Conservation (phyloP, 2,797 vertebrate genomes). For the Thaleichthys pacificus region DNA sequence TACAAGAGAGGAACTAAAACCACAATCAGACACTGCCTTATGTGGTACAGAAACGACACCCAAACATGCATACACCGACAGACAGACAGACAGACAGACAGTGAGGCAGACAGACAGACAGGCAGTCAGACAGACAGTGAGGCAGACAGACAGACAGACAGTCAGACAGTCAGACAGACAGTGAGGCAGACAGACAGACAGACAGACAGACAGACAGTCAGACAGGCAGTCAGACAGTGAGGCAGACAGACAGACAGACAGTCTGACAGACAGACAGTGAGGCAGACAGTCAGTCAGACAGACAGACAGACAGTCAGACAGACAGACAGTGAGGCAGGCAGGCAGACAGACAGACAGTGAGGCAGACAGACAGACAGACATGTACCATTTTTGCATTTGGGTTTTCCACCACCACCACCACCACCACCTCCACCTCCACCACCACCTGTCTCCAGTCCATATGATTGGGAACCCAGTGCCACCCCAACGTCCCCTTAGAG, state of each 20-base stretch:
- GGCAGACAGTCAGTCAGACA: background rate
- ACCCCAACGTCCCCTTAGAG: constrained; percentile 12
- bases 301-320: constrained; percentile 1
- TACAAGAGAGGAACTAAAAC: background rate
- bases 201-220: too few relatives aligned
- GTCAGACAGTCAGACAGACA: too few relatives aligned
- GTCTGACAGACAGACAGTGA: too few relatives aligned
- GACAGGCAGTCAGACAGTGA: too few relatives aligned
- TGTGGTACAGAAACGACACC: background rate
- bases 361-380: too few relatives aligned
- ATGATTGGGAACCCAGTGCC: background rate
- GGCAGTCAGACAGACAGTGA: too few relatives aligned
- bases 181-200: too few relatives aligned
- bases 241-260: background rate
- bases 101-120: too few relatives aligned
- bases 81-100: background rate
- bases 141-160: too few relatives aligned
- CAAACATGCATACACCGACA: background rate
- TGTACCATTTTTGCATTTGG: constrained; percentile 25
- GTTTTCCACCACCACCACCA: constrained; percentile 15
- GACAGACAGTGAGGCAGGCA: background rate
- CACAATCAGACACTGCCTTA: background rate
- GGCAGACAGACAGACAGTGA: too few relatives aligned
- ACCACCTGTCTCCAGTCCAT: constrained; percentile 17
- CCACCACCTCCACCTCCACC: constrained; percentile 5